These are phyloP conservation scores for Lasius fuliginosus DNA, from an alignment of 2,888 invertebrate genomes.

Conservation along the genomic window DNA sequence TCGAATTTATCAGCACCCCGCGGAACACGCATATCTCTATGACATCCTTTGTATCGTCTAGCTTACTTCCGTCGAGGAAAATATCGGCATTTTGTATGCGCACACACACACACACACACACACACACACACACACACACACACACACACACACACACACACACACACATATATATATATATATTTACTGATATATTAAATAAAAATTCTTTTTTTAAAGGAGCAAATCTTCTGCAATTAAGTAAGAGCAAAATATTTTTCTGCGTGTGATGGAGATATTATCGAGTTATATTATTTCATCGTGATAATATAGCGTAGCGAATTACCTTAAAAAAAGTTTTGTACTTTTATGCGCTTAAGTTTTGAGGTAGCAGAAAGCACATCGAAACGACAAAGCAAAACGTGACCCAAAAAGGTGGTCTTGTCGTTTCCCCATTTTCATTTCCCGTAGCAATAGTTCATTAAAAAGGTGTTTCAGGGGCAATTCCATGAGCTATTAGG, in stretches of 20 bases:
- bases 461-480: constrained; percentile 92
- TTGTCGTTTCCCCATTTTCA: constrained; percentile 86
- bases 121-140: too few species aligned
- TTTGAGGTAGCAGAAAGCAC: constrained; percentile 4
- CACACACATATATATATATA: too few species aligned
- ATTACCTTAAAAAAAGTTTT: neutral
- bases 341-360: neutral
- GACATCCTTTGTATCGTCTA: constrained; percentile 19
- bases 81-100: neutral
- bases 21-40: constrained; percentile 55
- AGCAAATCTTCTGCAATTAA: neutral
- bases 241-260: constrained; percentile 13
- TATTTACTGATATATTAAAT: neutral
- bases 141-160: too few species aligned
- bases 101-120: too few species aligned
- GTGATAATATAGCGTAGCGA: neutral
- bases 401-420: constrained; percentile 62
- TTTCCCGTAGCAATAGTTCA: constrained; percentile 89
- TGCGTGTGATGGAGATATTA: neutral
- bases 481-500: constrained; percentile 91
- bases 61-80: constrained; percentile 23
- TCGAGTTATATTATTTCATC: neutral
- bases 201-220: neutral
- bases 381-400: neutral
- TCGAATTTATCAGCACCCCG: constrained; percentile 76